Conservation (phyloP, 1,140 invertebrate genomes). For the Dendrolimus punctatus region DNA sequence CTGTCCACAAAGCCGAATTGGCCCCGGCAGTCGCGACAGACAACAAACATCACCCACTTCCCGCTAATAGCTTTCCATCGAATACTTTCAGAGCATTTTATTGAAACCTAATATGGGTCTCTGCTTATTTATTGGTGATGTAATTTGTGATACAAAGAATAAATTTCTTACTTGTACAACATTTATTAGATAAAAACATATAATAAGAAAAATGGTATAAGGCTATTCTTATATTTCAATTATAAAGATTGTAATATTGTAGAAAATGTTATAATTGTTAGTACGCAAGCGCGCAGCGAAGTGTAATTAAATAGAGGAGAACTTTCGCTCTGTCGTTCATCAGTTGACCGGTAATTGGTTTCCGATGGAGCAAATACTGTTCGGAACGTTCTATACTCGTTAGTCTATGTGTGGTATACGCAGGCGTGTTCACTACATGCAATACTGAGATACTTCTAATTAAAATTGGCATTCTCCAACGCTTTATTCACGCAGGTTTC, state of each 20-base stretch:
- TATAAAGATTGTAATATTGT: slow-evolving; percentile 20
- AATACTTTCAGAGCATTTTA: neutral
- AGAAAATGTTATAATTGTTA: slow-evolving; percentile 33
- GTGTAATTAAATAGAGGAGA: slow-evolving; percentile 44
- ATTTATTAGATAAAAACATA: no score
- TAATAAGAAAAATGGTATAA: no score
- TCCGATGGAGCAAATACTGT: slow-evolving; percentile 26
- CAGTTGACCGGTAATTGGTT: slow-evolving; percentile 57
- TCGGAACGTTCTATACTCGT: slow-evolving; percentile 21
- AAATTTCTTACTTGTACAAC: no score
- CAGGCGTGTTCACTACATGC: slow-evolving; percentile 9
- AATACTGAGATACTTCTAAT: slow-evolving; percentile 49
- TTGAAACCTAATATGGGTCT: no score
- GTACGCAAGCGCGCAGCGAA: slow-evolving; percentile 20
- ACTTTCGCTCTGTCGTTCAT: slow-evolving; percentile 44
- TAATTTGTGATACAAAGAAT: no score
- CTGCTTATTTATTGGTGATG: no score
- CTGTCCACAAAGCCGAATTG: slow-evolving; percentile 3
- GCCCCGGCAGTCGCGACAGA: slow-evolving; percentile 25
- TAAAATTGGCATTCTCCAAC: slow-evolving; percentile 22
- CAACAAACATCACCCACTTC: slow-evolving; percentile 33
- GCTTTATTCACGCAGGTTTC: no score
- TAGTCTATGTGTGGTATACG: neutral
- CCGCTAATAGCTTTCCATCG: neutral
- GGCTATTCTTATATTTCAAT: slow-evolving; percentile 14